Evolutionary conservation across 64 coral and sea anemone genomes (phyloP).

Genomic region (Trachythela sp.): DNA sequence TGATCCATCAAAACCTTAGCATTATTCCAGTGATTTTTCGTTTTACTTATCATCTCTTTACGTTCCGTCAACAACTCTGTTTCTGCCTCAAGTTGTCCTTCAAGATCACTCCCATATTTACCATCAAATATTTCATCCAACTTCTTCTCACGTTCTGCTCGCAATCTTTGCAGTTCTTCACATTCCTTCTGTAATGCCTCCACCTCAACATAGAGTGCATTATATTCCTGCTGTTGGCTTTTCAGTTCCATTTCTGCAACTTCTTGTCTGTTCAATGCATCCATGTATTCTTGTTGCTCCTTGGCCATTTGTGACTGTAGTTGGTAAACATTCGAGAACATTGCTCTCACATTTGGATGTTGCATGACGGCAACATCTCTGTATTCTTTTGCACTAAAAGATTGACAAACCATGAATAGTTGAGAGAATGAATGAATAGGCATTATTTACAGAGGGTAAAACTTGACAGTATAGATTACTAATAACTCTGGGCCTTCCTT

Average conservation of each 20-base stretch:
- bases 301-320: slow-evolving; percentile 59
- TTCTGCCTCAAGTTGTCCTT: slow-evolving; percentile 80
- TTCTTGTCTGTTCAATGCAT: slow-evolving; percentile 84
- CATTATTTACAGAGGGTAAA: neutral
- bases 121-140: slow-evolving; percentile 83
- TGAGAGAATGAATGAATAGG: neutral
- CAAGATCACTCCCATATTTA: slow-evolving; percentile 78
- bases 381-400: slow-evolving; percentile 75
- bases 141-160: slow-evolving; percentile 52
- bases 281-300: slow-evolving; percentile 74
- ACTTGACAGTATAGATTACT: too few species aligned
- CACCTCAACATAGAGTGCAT: slow-evolving; percentile 58
- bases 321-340: slow-evolving; percentile 67
- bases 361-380: slow-evolving; percentile 61
- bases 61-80: slow-evolving; percentile 60
- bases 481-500: too few species aligned
- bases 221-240: slow-evolving; percentile 65
- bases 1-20: slow-evolving; percentile 57
- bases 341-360: slow-evolving; percentile 58
- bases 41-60: slow-evolving; percentile 59
- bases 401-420: neutral
- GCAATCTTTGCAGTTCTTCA: slow-evolving; percentile 43
- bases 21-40: slow-evolving; percentile 62
- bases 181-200: slow-evolving; percentile 40
- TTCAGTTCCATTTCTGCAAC: slow-evolving; percentile 76